Evolutionary conservation across 2,888 invertebrate species (phyloP).

Genomic region (Gandaritis pyraliata): DNA sequence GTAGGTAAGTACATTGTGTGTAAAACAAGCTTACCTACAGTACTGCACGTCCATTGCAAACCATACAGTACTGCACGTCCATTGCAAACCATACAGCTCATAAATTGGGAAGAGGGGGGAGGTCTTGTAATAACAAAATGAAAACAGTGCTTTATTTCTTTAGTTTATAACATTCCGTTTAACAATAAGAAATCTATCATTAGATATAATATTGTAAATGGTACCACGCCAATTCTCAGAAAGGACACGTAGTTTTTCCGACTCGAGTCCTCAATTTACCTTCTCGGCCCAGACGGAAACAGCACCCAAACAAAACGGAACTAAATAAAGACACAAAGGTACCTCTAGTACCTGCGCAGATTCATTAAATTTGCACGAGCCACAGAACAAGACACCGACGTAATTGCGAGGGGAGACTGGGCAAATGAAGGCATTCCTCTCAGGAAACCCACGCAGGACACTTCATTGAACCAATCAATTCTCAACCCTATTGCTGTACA

Average conservation of each 20-base stretch:
- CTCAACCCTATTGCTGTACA: slow-evolving; percentile 26
- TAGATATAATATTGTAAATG: no score
- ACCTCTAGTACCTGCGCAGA: slow-evolving; percentile 36
- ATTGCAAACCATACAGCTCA: no score
- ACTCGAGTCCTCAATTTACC: background rate
- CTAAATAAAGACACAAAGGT: slow-evolving; percentile 39
- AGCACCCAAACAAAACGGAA: slow-evolving; percentile 29
- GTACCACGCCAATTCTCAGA: no score
- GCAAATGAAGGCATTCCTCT: slow-evolving; percentile 68
- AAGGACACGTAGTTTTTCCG: no score
- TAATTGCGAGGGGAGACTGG: slow-evolving; percentile 64
- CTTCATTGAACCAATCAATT: slow-evolving; percentile 14
- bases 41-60: no score
- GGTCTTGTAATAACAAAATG: no score
- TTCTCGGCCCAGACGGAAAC: slow-evolving; percentile 1
- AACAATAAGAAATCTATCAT: no score
- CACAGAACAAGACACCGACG: slow-evolving; percentile 57
- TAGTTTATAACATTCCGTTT: no score
- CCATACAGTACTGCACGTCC: no score
- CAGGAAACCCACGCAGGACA: slow-evolving; percentile 31
- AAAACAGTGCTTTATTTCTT: no score
- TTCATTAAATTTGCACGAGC: slow-evolving; percentile 70
- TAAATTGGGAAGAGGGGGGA: no score
- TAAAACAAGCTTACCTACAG: no score
- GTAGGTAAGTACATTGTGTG: background rate